These are phyloP conservation scores for Gonioctena quinquepunctata DNA, from an alignment of 1,140 invertebrate species.

Conservation along the genomic window DNA sequence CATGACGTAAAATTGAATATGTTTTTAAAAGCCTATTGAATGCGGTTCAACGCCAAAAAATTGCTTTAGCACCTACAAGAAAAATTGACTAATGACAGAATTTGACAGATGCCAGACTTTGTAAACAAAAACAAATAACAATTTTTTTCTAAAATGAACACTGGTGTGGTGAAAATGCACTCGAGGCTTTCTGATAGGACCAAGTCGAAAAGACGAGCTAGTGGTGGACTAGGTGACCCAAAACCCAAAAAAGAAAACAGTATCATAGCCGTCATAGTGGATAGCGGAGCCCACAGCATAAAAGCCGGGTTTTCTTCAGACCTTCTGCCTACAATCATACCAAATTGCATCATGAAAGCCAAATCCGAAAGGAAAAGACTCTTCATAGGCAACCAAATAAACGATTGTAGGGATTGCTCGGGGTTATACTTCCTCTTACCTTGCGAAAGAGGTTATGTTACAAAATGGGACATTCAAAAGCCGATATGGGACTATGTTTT, in stretches of 20 bases:
- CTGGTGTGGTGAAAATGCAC: neutral
- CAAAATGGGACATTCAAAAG: constrained; percentile 96
- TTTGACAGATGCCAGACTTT: too few species aligned
- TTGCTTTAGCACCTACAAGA: too few species aligned
- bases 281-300: constrained; percentile 84
- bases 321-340: constrained; percentile 74
- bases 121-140: too few species aligned
- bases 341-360: constrained; percentile 98
- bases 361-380: constrained; percentile 91
- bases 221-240: constrained; percentile 9
- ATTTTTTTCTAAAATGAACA: too few species aligned
- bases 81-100: too few species aligned
- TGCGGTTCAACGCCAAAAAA: too few species aligned
- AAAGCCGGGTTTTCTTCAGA: constrained; percentile 80
- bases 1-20: too few species aligned
- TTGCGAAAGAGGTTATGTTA: constrained; percentile 93
- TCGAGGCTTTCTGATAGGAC: neutral
- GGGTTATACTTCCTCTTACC: constrained; percentile 92
- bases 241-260: constrained; percentile 12
- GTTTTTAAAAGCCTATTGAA: too few species aligned
- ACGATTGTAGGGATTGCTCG: constrained; percentile 95
- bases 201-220: constrained; percentile 23
- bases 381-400: constrained; percentile 92
- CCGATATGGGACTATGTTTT: constrained; percentile 96
- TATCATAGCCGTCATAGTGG: constrained; percentile 65